These are phyloP conservation scores for Tachuris rubrigastra DNA, from an alignment of 2,113 vertebrate genomes.

Conservation along the genomic window DNA sequence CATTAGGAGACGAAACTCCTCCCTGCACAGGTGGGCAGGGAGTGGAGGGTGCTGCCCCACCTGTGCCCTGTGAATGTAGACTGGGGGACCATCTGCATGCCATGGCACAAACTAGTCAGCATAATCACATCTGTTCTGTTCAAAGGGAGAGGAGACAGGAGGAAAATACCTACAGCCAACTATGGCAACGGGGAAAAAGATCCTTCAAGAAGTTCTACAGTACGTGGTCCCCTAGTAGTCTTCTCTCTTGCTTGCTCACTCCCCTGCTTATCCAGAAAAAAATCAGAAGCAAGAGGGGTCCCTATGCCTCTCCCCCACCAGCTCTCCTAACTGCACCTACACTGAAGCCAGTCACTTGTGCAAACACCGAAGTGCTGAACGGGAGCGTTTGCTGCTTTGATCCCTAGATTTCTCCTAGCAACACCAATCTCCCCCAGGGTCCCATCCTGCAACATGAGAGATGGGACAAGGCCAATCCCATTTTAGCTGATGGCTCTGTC, in stretches of 20 bases:
- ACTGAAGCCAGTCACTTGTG: neutral
- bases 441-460: neutral
- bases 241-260: neutral
- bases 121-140: neutral
- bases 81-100: neutral
- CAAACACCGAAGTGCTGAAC: neutral
- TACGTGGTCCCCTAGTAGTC: neutral
- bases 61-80: neutral
- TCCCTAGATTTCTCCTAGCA: constrained; percentile 13
- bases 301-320: neutral
- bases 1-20: neutral
- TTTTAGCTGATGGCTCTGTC: neutral
- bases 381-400: neutral
- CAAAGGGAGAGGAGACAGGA: neutral
- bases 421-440: constrained; percentile 14
- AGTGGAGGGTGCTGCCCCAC: neutral
- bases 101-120: neutral
- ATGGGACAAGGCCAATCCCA: neutral
- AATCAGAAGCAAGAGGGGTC: neutral
- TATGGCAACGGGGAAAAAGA: neutral
- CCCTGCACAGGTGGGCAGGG: neutral
- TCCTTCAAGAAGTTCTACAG: neutral
- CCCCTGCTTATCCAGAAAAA: neutral
- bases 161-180: neutral
- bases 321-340: neutral